Percentiles rank a stretch among this genome's conserved stretches.
phyloP scores from a whole-genome alignment of 2,113 vertebrate genomes.

The Capreolus pygargus region DNA sequence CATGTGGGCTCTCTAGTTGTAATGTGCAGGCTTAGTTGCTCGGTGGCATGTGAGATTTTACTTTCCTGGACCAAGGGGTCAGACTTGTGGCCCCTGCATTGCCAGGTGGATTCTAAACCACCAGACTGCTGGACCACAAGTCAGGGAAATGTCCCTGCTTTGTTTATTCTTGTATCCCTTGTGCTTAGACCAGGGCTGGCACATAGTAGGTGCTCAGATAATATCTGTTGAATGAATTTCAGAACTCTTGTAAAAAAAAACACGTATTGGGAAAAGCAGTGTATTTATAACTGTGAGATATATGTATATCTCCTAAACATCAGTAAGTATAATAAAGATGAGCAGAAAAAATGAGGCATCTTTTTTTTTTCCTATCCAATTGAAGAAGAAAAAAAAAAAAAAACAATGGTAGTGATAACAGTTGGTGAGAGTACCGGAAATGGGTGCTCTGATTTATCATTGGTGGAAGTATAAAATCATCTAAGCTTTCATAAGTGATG shows the following conservation, averaged over 20 bases:
- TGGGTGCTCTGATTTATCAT: neutral
- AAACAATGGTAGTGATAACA: neutral
- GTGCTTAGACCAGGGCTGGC: neutral
- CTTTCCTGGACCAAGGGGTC: neutral
- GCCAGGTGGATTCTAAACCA: neutral
- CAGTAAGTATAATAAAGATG: neutral
- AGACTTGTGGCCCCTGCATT: neutral
- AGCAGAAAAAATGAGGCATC: neutral
- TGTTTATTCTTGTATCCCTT: neutral
- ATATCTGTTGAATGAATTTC: neutral
- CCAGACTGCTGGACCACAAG: neutral
- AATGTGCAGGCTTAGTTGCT: neutral
- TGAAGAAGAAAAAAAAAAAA: slow-evolving; percentile 18
- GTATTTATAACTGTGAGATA: neutral
- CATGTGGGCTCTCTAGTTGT: neutral
- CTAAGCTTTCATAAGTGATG: neutral
- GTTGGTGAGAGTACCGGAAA: neutral
- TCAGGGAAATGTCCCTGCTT: neutral
- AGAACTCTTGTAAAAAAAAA: neutral
- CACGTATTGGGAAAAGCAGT: neutral
- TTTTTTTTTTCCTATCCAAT: neutral
- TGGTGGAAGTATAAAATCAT: neutral
- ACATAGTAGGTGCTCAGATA: neutral
- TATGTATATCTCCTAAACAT: neutral
- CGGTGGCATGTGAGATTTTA: neutral